Conservation (phyloP, 2,797 vertebrate genomes). For the Vireo griseus region DNA sequence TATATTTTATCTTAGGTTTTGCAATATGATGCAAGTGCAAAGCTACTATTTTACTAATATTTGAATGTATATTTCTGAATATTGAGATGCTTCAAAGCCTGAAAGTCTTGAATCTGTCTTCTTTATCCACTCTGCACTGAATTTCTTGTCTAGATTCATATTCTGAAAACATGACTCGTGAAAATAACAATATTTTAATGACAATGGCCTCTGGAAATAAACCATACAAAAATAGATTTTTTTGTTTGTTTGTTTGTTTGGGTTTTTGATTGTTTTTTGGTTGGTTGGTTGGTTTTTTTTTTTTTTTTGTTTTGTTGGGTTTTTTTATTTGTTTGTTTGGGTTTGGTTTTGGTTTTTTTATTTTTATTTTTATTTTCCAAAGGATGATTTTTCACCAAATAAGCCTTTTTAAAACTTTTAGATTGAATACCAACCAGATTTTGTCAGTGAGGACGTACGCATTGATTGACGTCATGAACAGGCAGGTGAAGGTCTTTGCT, state of each 20-base stretch:
- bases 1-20: background rate
- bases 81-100: background rate
- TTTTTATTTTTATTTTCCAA: rapidly evolving
- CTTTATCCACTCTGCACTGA: background rate
- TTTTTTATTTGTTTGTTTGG: too few relatives aligned
- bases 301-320: too few relatives aligned
- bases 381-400: background rate
- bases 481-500: constrained; percentile 40
- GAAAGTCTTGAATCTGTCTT: background rate
- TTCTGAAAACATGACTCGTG: background rate
- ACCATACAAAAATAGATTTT: background rate
- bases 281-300: too few relatives aligned
- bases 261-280: too few relatives aligned
- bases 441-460: background rate
- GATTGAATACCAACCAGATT: background rate
- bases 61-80: background rate
- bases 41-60: background rate
- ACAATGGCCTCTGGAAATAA: background rate
- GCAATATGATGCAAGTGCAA: background rate
- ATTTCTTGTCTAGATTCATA: background rate
- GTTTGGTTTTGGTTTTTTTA: too few relatives aligned
- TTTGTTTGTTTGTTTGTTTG: too few relatives aligned
- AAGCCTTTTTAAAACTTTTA: background rate
- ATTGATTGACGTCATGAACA: background rate
- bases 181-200: background rate